Percentiles rank a stretch among this genome's conserved stretches.
These are phyloP conservation scores for Lamprotornis superbus DNA, from an alignment of 2,113 vertebrate species.

Conservation along the genomic window DNA sequence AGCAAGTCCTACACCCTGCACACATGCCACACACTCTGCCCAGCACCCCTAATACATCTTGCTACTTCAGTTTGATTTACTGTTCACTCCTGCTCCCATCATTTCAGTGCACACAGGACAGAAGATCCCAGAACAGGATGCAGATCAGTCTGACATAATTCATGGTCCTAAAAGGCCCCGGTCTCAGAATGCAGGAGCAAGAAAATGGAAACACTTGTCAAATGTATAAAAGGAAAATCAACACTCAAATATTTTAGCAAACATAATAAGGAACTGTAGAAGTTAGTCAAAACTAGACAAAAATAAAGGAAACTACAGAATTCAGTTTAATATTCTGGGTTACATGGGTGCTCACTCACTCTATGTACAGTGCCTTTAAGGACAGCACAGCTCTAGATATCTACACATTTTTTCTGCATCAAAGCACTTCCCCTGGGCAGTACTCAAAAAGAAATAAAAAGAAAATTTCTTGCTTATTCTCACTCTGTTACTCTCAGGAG, in stretches of 20 bases:
- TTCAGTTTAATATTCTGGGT: background rate
- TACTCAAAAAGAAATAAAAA: conserved; percentile 6
- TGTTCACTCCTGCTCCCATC: background rate
- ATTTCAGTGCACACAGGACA: background rate
- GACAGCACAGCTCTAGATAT: background rate
- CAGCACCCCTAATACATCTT: background rate
- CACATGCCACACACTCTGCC: rapidly evolving
- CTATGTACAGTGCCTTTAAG: background rate
- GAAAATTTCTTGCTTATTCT: conserved; percentile 17
- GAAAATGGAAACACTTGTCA: background rate
- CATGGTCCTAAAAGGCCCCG: background rate
- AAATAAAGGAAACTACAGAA: background rate
- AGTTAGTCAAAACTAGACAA: background rate
- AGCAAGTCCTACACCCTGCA: background rate
- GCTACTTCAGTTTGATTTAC: background rate
- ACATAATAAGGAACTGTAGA: background rate
- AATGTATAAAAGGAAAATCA: background rate
- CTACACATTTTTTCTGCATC: conserved; percentile 1
- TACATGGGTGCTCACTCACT: background rate
- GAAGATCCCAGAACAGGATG: background rate
- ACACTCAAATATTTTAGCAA: background rate
- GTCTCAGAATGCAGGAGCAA: background rate
- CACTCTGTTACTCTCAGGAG: background rate
- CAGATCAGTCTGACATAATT: background rate
- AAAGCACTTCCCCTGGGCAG: conserved; percentile 13